Percentiles rank a stretch among this genome's conserved stretches.
Evolutionary conservation across 2,113 vertebrate species (phyloP).

Genomic region (Larimichthys polyactis): DNA sequence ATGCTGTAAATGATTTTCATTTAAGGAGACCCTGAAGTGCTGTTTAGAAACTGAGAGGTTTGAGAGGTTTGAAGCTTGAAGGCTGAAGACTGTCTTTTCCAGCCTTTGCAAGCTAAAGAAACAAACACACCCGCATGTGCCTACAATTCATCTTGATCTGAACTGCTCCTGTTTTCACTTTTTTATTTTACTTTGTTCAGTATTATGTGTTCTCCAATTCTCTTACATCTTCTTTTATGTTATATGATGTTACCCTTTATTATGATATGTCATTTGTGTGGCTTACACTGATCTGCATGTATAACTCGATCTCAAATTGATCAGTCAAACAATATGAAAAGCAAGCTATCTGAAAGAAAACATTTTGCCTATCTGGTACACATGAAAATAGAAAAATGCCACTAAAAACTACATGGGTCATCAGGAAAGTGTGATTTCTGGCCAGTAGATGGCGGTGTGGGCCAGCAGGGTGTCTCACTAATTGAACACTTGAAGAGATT

Average conservation of each 20-base stretch:
- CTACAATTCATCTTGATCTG: constrained; percentile 66
- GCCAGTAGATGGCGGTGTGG: constrained; percentile 60
- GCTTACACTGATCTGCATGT: constrained; percentile 68
- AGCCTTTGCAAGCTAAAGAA: constrained; percentile 70
- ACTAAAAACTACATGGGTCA: not conserved
- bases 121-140: constrained; percentile 80
- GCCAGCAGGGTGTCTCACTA: not conserved
- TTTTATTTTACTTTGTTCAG: constrained; percentile 24
- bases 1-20: constrained; percentile 62
- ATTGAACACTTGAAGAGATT: not conserved
- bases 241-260: constrained; percentile 32
- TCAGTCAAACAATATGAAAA: constrained; percentile 23
- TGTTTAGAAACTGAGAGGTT: constrained; percentile 63
- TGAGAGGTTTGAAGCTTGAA: constrained; percentile 54
- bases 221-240: constrained; percentile 31
- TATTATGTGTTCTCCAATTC: constrained; percentile 38
- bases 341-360: constrained; percentile 23
- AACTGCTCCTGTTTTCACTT: constrained; percentile 49
- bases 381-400: not conserved
- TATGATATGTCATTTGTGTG: constrained; percentile 31
- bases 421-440: not conserved
- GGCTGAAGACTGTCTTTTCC: constrained; percentile 59
- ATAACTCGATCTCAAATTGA: constrained; percentile 33
- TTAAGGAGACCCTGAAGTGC: constrained; percentile 75
- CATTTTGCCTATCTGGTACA: not conserved